Evolutionary conservation across 2,113 vertebrate species (phyloP), one percentile per base, ranked within the genome.

Genomic region (Lasiurus cinereus): DNA sequence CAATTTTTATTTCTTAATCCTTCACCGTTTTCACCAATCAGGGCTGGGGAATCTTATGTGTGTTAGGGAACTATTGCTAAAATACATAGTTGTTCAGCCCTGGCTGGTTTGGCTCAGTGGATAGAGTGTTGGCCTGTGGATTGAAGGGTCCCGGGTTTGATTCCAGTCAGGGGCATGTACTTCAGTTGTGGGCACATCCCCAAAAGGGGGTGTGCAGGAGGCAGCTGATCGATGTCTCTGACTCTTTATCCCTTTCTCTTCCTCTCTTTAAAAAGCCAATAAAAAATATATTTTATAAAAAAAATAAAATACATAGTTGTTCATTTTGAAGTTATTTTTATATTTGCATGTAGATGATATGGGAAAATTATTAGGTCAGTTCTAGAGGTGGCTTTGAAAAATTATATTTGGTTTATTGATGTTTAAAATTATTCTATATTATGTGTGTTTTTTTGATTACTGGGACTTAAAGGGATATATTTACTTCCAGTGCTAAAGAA

Each of bases 21-120:
- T 15, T 29, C 29, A 82, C 24, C 8, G 29, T 82, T 82, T 62
- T 59, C 36, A 82, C 54, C 15, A 5, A 31, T 82, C 36, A 89
- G 88, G 88, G 72, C 73, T 94, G 82, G 83, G 85, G 83, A 96
- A 93, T 91, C 80, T 90, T 97, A 84, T 24, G 56, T 83, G 24
- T 80, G 10, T 90, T 6, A 73, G n/a, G 52, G 39, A 86, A 77
- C 29, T 82, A 31, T 70, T 74, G 66, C 54, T 76, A 59, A 94
- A 95, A 64, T 89, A 82, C 43, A 6, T 36, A 85, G 59, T 64
- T 72, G 48, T 62, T 96, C 83, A 67, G 52, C 52, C 52, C 52
- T 54, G 52, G 52, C 52, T 54, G 52, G 52, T 54, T 54, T 54
- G 18, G 52, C 52, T 54, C 52, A 54, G 18, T 54, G 52, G 52